phyloP scores from a whole-genome alignment of 2,113 vertebrate species.

The Pituophis catenifer region DNA sequence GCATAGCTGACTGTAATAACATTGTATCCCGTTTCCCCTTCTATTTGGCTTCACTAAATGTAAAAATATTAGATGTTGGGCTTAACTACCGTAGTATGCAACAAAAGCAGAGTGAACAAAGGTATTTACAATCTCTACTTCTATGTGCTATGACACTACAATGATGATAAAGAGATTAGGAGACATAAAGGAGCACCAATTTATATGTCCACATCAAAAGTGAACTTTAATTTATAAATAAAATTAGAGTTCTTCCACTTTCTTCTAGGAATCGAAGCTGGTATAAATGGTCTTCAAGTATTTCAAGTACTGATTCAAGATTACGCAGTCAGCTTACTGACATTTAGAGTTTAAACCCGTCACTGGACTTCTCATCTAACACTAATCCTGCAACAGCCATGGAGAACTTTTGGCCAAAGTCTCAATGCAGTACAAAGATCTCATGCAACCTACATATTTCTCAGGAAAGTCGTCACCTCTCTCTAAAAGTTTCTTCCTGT shows the following conservation, averaged over 20 bases:
- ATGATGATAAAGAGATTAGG: neutral
- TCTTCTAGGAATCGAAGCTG: neutral
- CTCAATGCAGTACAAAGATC: neutral
- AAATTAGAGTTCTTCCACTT: neutral
- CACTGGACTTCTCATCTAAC: neutral
- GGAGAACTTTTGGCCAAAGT: neutral
- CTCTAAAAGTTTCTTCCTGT: neutral
- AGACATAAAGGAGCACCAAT: neutral
- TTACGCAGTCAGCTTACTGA: neutral
- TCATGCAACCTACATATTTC: neutral
- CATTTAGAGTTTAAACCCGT: neutral
- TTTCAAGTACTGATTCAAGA: neutral
- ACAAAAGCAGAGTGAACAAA: neutral
- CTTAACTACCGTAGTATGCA: neutral
- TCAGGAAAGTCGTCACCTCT: neutral
- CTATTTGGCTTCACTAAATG: neutral
- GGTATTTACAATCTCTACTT: neutral
- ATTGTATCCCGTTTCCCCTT: neutral
- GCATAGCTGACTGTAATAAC: neutral
- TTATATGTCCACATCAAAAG: neutral
- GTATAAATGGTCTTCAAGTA: neutral
- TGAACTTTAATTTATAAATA: neutral
- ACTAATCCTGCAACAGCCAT: neutral
- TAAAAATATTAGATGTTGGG: neutral
- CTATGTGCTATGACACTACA: neutral